These are phyloP conservation scores for Arothron firmamentum DNA, from an alignment of 2,113 vertebrate species.

Conservation along the genomic window DNA sequence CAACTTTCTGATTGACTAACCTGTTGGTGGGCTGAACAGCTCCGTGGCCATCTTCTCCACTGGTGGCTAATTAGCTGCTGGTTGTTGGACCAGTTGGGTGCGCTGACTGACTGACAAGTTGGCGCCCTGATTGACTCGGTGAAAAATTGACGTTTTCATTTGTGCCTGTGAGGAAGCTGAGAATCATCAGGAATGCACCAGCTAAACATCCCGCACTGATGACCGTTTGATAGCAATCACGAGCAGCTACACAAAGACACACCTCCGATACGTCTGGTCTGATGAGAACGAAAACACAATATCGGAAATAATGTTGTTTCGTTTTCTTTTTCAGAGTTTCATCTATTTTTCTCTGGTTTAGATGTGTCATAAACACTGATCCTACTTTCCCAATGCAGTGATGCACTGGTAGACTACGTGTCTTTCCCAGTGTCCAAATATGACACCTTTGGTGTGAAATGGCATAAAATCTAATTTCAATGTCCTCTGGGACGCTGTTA, in stretches of 20 bases:
- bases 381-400: no score
- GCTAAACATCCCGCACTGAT: slow-evolving; percentile 39
- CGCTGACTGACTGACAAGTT: slow-evolving; percentile 25
- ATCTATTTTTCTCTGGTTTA: no score
- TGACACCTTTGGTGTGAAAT: no score
- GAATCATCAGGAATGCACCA: slow-evolving; percentile 29
- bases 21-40: slow-evolving; percentile 9
- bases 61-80: slow-evolving; percentile 10
- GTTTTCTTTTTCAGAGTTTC: no score
- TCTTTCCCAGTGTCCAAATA: no score
- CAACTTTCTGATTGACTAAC: slow-evolving; percentile 11
- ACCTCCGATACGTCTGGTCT: no score
- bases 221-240: slow-evolving; percentile 73
- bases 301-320: no score
- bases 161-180: slow-evolving; percentile 33
- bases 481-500: no score
- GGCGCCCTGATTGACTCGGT: slow-evolving; percentile 22
- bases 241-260: slow-evolving; percentile 12
- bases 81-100: slow-evolving; percentile 23
- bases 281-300: no score
- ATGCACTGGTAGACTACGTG: no score
- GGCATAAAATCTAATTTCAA: no score
- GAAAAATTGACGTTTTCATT: slow-evolving; percentile 36
- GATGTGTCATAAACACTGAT: no score
- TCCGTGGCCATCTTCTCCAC: slow-evolving; percentile 5